A percentile compares a stretch with the other conserved stretches of the same genome.
phyloP scores from a whole-genome alignment of 2,888 invertebrate species.

The Plagiodera versicolora region DNA sequence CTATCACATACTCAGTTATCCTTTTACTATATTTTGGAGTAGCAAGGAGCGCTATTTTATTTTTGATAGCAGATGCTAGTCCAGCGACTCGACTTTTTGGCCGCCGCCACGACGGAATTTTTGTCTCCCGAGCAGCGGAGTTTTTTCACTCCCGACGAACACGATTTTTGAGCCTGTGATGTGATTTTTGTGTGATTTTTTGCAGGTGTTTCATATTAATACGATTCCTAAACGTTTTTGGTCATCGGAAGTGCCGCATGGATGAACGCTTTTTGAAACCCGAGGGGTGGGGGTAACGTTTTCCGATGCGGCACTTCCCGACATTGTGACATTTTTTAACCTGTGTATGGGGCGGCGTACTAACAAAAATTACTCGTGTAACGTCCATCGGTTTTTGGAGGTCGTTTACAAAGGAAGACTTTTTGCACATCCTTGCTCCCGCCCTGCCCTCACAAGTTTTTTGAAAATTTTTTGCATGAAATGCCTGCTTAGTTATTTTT shows the following conservation, averaged over 20 bases:
- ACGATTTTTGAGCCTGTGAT: conserved; percentile 45
- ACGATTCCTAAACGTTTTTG: conserved; percentile 48
- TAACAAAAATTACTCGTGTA: conserved; percentile 55
- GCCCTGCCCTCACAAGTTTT: conserved; percentile 60
- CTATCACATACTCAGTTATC: conserved; percentile 39
- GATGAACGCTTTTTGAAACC: conserved; percentile 55
- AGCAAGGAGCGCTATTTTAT: conserved; percentile 55
- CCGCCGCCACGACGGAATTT: conserved; percentile 39
- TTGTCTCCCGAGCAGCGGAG: conserved; percentile 22
- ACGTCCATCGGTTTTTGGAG: conserved; percentile 69
- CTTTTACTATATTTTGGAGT: conserved; percentile 47
- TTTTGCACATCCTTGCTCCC: conserved; percentile 71
- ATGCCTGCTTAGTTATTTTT: conserved; percentile 71
- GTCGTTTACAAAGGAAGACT: conserved; percentile 63
- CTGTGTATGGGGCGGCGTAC: conserved; percentile 87
- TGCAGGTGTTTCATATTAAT: conserved; percentile 50
- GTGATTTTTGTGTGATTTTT: conserved; percentile 55
- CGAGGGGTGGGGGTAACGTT: conserved; percentile 48
- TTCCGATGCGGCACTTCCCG: conserved; percentile 55
- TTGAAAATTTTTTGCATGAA: conserved; percentile 63
- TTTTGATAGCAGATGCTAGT: conserved; percentile 52
- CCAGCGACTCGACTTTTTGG: conserved; percentile 42
- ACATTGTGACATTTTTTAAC: conserved; percentile 82
- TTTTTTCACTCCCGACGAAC: conserved; percentile 8
- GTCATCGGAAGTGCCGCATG: conserved; percentile 51